Evolutionary conservation across 2,113 vertebrate genomes (phyloP).

Genomic region (Hydropotes inermis): DNA sequence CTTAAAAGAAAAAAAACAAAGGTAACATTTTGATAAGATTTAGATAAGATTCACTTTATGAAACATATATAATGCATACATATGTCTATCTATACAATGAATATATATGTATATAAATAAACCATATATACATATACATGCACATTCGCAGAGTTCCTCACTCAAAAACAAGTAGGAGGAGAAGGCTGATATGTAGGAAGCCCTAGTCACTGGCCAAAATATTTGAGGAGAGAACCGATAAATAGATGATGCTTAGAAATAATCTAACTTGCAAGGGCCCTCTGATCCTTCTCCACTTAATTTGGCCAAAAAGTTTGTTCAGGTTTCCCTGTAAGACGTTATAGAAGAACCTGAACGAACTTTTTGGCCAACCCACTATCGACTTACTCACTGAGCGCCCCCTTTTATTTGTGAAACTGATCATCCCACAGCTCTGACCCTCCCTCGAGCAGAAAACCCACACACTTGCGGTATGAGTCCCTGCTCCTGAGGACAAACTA

Average conservation of each 20-base stretch:
- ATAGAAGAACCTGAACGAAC: neutral
- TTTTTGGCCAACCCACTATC: neutral
- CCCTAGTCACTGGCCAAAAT: neutral
- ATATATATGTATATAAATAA: neutral
- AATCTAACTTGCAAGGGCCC: neutral
- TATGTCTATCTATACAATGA: neutral
- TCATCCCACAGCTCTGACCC: neutral
- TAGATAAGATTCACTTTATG: neutral
- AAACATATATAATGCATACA: neutral
- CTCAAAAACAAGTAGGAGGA: neutral
- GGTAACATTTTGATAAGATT: neutral
- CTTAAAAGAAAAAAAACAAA: slow-evolving; percentile 5
- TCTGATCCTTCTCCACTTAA: neutral
- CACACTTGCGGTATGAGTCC: neutral
- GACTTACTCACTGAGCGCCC: neutral
- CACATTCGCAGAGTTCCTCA: neutral
- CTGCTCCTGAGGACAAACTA: neutral
- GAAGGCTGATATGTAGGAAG: neutral
- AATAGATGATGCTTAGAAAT: neutral
- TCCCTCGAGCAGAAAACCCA: neutral
- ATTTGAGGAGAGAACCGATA: neutral
- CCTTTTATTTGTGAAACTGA: neutral
- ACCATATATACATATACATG: neutral
- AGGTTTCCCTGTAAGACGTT: neutral
- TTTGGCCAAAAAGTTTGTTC: neutral